phyloP scores from a whole-genome alignment of 2,113 vertebrate genomes.

The Desmodus rotundus region DNA sequence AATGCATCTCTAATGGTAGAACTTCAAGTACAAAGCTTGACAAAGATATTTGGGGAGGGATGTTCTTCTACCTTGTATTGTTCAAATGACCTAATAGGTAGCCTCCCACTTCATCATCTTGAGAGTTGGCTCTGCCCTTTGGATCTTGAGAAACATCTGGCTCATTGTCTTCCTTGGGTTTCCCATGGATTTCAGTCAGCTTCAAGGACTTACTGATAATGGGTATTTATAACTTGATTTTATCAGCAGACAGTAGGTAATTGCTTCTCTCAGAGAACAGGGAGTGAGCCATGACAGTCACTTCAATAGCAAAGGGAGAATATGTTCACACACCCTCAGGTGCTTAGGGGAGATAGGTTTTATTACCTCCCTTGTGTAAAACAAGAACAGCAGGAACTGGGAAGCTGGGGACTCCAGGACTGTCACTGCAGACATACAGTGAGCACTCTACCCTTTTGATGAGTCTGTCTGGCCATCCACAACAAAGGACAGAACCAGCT shows the following conservation, averaged over 20 bases:
- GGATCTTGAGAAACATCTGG: not conserved
- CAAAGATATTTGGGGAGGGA: not conserved
- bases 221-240: not conserved
- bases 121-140: conserved; percentile 9
- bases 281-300: not conserved
- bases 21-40: not conserved
- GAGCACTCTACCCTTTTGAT: not conserved
- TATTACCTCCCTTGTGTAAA: not conserved
- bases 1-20: not conserved
- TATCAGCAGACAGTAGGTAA: not conserved
- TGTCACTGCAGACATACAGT: not conserved
- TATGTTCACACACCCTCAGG: not conserved
- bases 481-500: conserved; percentile 22
- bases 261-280: not conserved
- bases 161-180: not conserved
- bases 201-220: not conserved
- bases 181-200: not conserved
- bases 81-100: not conserved
- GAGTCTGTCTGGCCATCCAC: not conserved
- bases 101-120: not conserved
- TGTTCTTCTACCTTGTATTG: not conserved
- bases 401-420: not conserved
- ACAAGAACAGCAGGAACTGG: not conserved
- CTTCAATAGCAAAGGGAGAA: not conserved
- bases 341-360: not conserved